A percentile compares a stretch with the other conserved stretches of the same genome.
Evolutionary conservation across 2,888 invertebrate species (phyloP).

Genomic region (Lingula anatina): DNA sequence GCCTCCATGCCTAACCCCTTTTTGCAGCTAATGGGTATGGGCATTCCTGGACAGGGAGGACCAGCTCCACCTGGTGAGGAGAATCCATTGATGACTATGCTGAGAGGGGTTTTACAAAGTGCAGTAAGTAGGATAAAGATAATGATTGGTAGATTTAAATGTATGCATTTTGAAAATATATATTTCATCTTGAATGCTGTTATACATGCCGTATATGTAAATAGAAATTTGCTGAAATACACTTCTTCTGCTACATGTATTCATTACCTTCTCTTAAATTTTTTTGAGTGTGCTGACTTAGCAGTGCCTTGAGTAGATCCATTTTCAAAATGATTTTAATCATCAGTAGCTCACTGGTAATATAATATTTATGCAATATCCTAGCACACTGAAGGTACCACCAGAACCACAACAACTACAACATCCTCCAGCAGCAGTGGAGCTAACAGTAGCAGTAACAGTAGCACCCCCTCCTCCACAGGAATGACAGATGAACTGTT

Average conservation of each 20-base stretch:
- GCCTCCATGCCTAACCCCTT: too few relatives aligned
- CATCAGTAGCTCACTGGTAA: not conserved
- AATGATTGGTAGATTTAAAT: not conserved
- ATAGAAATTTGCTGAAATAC: too few relatives aligned
- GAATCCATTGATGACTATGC: conserved; percentile 18
- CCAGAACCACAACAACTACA: conserved; percentile 6
- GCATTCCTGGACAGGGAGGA: not conserved
- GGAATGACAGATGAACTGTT: conserved; percentile 34
- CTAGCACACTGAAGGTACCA: not conserved
- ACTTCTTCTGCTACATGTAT: too few relatives aligned
- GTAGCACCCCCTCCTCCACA: conserved; percentile 43
- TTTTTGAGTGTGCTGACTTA: too few relatives aligned
- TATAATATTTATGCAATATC: not conserved
- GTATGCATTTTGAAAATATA: too few relatives aligned
- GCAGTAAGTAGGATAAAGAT: conserved; percentile 4
- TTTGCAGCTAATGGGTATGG: not conserved
- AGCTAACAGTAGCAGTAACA: conserved; percentile 51
- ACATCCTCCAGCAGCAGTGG: conserved; percentile 7
- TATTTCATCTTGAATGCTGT: too few relatives aligned
- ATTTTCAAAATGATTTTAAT: too few relatives aligned
- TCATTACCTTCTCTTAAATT: too few relatives aligned
- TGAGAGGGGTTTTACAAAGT: conserved; percentile 19
- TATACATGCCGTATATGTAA: too few relatives aligned
- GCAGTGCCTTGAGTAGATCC: too few relatives aligned
- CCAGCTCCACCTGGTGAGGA: conserved; percentile 5